Evolutionary conservation across 1,140 invertebrate species (phyloP), one percentile per base, ranked within the genome.

Genomic region (Lutraria rhynchaena): DNA sequence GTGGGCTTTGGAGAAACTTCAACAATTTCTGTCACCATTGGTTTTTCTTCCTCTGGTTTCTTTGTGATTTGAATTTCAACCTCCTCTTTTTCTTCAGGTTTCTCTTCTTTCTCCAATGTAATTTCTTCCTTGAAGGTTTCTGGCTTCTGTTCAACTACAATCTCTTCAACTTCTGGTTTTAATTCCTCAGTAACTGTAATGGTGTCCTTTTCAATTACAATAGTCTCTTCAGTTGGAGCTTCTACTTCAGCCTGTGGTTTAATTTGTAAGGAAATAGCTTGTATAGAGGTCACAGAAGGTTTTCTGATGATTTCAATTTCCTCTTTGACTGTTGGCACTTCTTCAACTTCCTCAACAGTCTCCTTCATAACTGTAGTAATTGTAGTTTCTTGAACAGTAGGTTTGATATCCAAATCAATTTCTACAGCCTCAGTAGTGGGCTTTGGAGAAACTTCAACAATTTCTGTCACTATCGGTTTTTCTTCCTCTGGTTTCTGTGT

Each of bases 151-250:
- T 70, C 53, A 2, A 70, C 27, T 44, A 51, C 65, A 44, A 17
- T 29, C 5, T 24, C 74, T 29, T 74, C 63, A 78, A 61, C 37
- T 53, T 77, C 37, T 24, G 57, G 63, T 55, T 70, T 27, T 53
- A 73, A 37, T 37, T 58, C 57, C 65, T 63, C 58, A 17, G 74
- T 61, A 9, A 24, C 37, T 24, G 46, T 22, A 51, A 81, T 69
- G 19, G 80, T 78, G 61, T 77, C 80, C 75, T 84, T 82, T 37
- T 35, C 75, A 44, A 51, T 51, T 0, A 80, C 77, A 70, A 81
- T 24, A 31, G 57, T 74, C 46, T 84, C 77, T 27, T 82, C 81
- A 51, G 71, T 71, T 46, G 85, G 61, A 24, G 80, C 81, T 53
- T 85, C 44, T 37, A 58, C 29, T 33, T 51, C 27, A 31, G 27